Evolutionary conservation across 1,140 invertebrate species (phyloP).

Genomic region (Hormaphis cornu): DNA sequence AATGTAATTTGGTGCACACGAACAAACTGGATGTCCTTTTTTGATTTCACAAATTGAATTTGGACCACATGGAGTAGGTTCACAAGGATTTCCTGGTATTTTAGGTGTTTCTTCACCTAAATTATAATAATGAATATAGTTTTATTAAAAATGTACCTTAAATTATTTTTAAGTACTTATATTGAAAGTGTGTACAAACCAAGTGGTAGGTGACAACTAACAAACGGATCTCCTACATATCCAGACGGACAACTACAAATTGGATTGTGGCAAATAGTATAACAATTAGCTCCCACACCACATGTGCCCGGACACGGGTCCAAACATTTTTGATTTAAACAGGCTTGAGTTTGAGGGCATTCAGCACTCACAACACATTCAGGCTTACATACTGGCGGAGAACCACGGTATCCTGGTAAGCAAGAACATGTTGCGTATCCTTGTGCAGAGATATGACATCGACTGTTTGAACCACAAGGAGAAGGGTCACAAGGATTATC

Average conservation of each 20-base stretch:
- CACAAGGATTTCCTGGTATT: conserved; percentile 54
- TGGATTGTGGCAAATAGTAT: conserved; percentile 70
- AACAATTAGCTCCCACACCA: conserved; percentile 61
- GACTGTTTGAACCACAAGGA: conserved; percentile 67
- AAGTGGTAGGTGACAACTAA: conserved; percentile 52
- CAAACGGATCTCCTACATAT: conserved; percentile 69
- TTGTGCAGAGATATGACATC: conserved; percentile 59
- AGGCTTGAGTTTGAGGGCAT: conserved; percentile 64
- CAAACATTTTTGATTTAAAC: conserved; percentile 65
- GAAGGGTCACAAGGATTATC: conserved; percentile 51
- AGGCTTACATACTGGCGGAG: conserved; percentile 67
- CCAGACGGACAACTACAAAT: conserved; percentile 67
- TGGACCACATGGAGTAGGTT: conserved; percentile 70
- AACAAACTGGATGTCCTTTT: conserved; percentile 65
- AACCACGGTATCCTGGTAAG: conserved; percentile 63
- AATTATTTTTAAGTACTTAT: neutral
- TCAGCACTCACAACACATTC: conserved; percentile 72
- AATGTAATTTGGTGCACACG: conserved; percentile 55
- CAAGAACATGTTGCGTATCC: conserved; percentile 71
- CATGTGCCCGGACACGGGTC: conserved; percentile 71
- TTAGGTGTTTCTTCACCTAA: conserved; percentile 40
- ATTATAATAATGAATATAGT: conserved; percentile 6
- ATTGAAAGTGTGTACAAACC: conserved; percentile 34
- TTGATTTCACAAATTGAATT: conserved; percentile 75
- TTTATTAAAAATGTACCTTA: neutral